A percentile compares a stretch with the other conserved stretches of the same genome.
phyloP scores from a whole-genome alignment of 2,888 invertebrate species.

The Hydriomena furcata region DNA sequence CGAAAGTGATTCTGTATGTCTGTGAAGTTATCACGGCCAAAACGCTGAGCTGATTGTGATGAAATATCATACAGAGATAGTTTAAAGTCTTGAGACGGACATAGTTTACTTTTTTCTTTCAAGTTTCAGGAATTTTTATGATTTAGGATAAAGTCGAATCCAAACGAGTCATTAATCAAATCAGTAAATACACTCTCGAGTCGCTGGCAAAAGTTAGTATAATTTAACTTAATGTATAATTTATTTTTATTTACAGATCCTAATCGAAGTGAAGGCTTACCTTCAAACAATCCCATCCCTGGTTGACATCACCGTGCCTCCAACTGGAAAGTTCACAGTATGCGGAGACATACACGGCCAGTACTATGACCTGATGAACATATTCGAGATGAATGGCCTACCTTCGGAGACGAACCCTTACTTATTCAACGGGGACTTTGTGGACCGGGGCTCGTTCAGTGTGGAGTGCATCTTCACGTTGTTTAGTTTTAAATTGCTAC shows the following conservation, averaged over 20 bases:
- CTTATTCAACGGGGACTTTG: constrained; percentile 99
- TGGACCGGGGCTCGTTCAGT: constrained; percentile 99
- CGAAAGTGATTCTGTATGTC: too few species aligned
- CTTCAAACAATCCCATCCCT: constrained; percentile 94
- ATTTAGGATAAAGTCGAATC: too few species aligned
- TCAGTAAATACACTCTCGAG: background rate
- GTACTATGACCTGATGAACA: constrained; percentile 98
- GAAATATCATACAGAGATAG: too few species aligned
- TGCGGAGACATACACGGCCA: constrained; percentile 99
- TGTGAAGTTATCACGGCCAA: too few species aligned
- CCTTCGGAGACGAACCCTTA: constrained; percentile 98
- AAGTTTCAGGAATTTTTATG: too few species aligned
- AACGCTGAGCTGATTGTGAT: too few species aligned
- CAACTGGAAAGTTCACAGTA: constrained; percentile 96
- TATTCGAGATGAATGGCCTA: constrained; percentile 97
- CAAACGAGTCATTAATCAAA: too few species aligned
- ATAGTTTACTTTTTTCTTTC: too few species aligned
- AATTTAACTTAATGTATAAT: background rate
- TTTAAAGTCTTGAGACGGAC: too few species aligned
- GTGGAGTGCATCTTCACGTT: constrained; percentile 99
- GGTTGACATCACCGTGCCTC: constrained; percentile 94
- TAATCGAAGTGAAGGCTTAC: constrained; percentile 93
- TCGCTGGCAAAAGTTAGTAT: background rate
- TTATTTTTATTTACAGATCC: constrained; percentile 85
- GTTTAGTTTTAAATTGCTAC: constrained; percentile 97